Percentiles rank a stretch among this genome's conserved stretches.
phyloP scores from a whole-genome alignment of 2,797 vertebrate genomes.

The Gallirallus australis region DNA sequence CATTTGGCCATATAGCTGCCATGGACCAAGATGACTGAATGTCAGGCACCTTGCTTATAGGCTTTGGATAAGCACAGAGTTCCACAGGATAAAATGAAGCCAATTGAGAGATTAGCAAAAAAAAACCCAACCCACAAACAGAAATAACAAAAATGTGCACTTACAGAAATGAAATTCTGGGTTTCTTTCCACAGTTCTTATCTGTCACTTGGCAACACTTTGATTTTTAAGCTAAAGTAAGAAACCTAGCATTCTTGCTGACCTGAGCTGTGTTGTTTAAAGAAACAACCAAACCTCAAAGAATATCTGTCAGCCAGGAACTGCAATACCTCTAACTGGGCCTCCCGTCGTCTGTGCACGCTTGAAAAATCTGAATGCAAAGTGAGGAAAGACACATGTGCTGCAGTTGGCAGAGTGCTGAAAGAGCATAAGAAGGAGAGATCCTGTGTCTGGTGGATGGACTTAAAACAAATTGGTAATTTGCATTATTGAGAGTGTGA shows the following conservation, averaged over 20 bases:
- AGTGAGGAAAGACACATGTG: constrained; percentile 43
- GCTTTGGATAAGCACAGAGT: not conserved
- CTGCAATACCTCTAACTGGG: constrained; percentile 52
- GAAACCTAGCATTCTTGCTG: constrained; percentile 70
- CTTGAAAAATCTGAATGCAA: constrained; percentile 65
- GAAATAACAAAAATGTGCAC: constrained; percentile 38
- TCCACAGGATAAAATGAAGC: not conserved
- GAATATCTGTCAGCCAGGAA: constrained; percentile 58
- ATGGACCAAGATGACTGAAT: constrained; percentile 30
- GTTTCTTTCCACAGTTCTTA: constrained; percentile 49
- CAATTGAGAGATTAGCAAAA: constrained; percentile 30
- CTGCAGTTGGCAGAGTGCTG: constrained; percentile 25
- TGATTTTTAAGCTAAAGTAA: constrained; percentile 65
- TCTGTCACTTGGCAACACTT: constrained; percentile 72
- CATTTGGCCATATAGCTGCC: not conserved
- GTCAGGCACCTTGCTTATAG: not conserved
- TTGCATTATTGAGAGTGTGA: not conserved
- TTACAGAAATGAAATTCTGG: constrained; percentile 56
- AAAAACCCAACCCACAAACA: not conserved
- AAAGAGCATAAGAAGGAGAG: not conserved
- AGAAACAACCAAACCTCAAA: constrained; percentile 66
- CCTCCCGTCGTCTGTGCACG: constrained; percentile 37
- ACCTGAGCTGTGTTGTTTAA: constrained; percentile 71
- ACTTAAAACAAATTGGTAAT: not conserved
- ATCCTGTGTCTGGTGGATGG: not conserved